Base-by-base conservation (phyloP, 2,888 invertebrate genomes). In the Dusona sp. region DNA sequence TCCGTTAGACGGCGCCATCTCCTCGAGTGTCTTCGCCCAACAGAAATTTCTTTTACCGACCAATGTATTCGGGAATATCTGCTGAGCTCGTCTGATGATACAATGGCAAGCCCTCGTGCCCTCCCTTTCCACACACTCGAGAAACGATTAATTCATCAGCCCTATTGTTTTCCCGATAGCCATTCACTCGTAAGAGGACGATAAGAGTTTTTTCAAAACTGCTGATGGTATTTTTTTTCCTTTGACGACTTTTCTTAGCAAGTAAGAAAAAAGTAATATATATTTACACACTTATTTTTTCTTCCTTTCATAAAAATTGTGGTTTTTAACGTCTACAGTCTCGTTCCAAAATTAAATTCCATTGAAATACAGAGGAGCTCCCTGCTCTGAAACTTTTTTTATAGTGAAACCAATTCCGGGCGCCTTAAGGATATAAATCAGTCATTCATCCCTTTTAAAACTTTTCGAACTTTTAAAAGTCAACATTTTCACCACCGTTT, bases 1-100 rank as follows among this genome's bases (percentile, higher is more conserved):
- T 82, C 83, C 77, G 79, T 70, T 78, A 57, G 36, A 38, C 79
- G 74, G 89, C 90, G 91, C 90, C 92, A 91, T 86, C 90, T 89
- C 64, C 77, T 68, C 79, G 68, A 57, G 83, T 51, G 13, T 16
- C 16, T n/a, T 68, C n/a, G 29, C 2, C n/a, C 2, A 22, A 68
- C 42, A 80, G 80, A 38, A 13, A 51, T 48, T 78, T 80, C 78
- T 64, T 36, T 84, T 86, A 78, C 77, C 86, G 80, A 80, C 86
- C 22, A 1, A 38, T 45, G 51, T 64, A 83, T 33, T 33, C 48
- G 13, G 38, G 57, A 48, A 54, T 78, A 13, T 36, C 73, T 38
- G 16, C 2, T 54, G 67, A 54, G 38, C 72, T 68, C 83, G 61
- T 80, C 80, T 38, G 83, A 73, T 25, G 79, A 80, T 80, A 83